Base-by-base conservation (phyloP, 2,888 invertebrate genomes). In the Zeuzera pyrina region DNA sequence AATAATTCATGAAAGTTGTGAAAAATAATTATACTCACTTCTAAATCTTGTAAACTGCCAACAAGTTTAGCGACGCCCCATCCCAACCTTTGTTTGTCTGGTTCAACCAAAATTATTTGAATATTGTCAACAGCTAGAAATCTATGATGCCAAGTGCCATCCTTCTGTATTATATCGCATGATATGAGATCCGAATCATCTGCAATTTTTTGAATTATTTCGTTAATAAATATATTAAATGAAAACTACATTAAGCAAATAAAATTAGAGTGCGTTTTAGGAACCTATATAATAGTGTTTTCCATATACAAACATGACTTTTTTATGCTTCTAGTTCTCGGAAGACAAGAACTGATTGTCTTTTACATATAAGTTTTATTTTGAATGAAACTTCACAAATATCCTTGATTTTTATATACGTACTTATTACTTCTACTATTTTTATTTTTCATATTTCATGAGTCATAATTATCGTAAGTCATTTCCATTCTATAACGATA, bases 31-130 rank as follows among this genome's bases (percentile, higher is more conserved):
- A 7, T 10, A 51, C 58, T 58, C 31, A 88, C 93, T 72, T 98
- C 98, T 26, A 98, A 92, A 67, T 99, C 98, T 86, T 98, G 91
- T 24, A 98, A 78, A 57, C 95, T 94, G 12, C 98, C 98, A 1
- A 97, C 97, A 45, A 98, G 90, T 69, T 97, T 95, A 0, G 97
- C 97, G 2, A 98, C 94, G 10, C 98, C 99, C 97, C 97, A 99
- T 0, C 99, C 99, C 13, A 98, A 85, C 35, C 94, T 87, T 55
- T 94, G 93, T 25, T 92, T 91, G 63, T 99, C 98, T 0, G 99
- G 99, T 60, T 99, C 98, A 0, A 99, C 98, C 8, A 99, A 85
- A 42, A 99, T 97, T 45, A 99, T 85, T 68, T 99, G 99, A 30
- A 96, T 87, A 12, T 92, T 89, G 66, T 98, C 98, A 25, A 98